These are phyloP conservation scores for Microtus oregoni DNA, from an alignment of 2,113 vertebrate species.

Conservation along the genomic window DNA sequence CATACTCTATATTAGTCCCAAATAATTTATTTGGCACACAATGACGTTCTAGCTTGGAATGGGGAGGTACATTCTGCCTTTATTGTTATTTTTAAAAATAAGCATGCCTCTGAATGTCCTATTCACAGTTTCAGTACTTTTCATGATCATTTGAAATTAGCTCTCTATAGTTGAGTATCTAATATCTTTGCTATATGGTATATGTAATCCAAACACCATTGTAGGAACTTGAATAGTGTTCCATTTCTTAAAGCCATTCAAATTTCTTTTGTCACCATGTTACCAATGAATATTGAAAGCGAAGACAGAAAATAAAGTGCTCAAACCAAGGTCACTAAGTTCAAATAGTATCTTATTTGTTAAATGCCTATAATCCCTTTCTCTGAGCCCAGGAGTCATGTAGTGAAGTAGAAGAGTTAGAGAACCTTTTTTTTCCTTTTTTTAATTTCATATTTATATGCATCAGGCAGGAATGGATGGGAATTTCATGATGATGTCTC, in stretches of 20 bases:
- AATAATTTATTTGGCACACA: slow-evolving; percentile 73
- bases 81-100: slow-evolving; percentile 73
- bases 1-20: slow-evolving; percentile 72
- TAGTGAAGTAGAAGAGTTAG: slow-evolving; percentile 37
- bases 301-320: slow-evolving; percentile 69
- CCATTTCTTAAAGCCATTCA: slow-evolving; percentile 66
- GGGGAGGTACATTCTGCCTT: slow-evolving; percentile 69
- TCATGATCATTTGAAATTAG: slow-evolving; percentile 44
- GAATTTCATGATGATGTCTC: slow-evolving; percentile 50
- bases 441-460: slow-evolving; percentile 70
- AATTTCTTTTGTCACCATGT: slow-evolving; percentile 57
- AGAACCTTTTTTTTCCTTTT: not conserved
- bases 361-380: slow-evolving; percentile 48
- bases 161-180: slow-evolving; percentile 61
- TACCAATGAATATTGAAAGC: slow-evolving; percentile 69
- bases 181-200: not conserved
- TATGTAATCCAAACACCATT: slow-evolving; percentile 8
- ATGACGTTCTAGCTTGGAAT: slow-evolving; percentile 67
- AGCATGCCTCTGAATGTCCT: slow-evolving; percentile 78
- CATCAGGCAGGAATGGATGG: slow-evolving; percentile 32
- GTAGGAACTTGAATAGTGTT: slow-evolving; percentile 57
- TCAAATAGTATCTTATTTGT: slow-evolving; percentile 62
- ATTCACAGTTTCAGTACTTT: slow-evolving; percentile 67
- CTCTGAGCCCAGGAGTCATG: slow-evolving; percentile 58
- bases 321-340: slow-evolving; percentile 48